Evolutionary conservation across 2,888 invertebrate genomes (phyloP).

Genomic region (Athrips mouffetella): DNA sequence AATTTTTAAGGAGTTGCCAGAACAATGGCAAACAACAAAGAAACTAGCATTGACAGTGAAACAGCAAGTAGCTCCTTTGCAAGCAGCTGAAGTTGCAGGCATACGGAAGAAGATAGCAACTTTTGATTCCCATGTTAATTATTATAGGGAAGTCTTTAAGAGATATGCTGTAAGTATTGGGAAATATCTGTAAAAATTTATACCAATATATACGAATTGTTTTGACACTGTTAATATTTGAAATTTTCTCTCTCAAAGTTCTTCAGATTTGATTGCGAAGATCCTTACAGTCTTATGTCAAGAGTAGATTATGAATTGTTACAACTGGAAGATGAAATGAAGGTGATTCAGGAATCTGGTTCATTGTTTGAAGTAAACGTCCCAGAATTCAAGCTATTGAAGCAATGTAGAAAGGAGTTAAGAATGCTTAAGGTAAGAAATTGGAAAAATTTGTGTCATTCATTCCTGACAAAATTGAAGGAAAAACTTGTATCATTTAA

Average conservation of each 20-base stretch:
- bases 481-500: background rate
- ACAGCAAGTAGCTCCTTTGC: conserved; percentile 95
- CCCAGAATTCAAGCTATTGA: conserved; percentile 95
- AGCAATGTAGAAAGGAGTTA: conserved; percentile 94
- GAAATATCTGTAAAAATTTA: background rate
- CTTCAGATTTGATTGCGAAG: conserved; percentile 85
- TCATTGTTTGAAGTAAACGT: conserved; percentile 96
- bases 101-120: conserved; percentile 91
- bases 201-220: too few relatives aligned
- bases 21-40: conserved; percentile 97
- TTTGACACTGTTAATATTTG: too few relatives aligned
- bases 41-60: conserved; percentile 94
- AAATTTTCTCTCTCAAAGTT: conserved; percentile 51
- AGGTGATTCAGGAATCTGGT: conserved; percentile 91
- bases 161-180: conserved; percentile 73
- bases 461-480: too few relatives aligned
- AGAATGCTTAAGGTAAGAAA: conserved; percentile 86
- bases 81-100: conserved; percentile 95
- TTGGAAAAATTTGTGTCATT: too few relatives aligned
- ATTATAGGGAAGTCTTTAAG: conserved; percentile 93
- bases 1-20: conserved; percentile 87
- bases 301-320: conserved; percentile 87
- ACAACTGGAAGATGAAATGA: conserved; percentile 92
- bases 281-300: conserved; percentile 87
- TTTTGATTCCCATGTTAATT: conserved; percentile 90